phyloP scores from a whole-genome alignment of 2,888 invertebrate species.

The Phaedon cochleariae region DNA sequence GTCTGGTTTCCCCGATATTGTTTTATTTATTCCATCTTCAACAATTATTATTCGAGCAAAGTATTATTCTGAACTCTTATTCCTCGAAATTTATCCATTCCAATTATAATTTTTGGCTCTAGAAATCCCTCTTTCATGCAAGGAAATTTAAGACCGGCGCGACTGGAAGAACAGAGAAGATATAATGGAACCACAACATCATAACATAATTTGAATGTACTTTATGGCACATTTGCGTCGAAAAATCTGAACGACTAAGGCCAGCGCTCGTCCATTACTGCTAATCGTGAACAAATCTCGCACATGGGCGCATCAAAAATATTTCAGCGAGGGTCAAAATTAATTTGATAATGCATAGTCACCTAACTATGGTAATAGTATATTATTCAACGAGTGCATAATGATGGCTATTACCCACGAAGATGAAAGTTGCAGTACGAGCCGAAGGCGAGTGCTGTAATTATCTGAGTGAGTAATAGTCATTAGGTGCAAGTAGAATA shows the following conservation, averaged over 20 bases:
- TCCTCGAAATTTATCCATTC: conserved; percentile 43
- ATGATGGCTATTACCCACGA: too few species aligned
- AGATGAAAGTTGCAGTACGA: too few species aligned
- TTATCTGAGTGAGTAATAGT: too few species aligned
- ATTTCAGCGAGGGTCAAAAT: not conserved
- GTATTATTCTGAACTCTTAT: not conserved
- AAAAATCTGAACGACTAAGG: conserved; percentile 27
- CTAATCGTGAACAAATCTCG: conserved; percentile 30
- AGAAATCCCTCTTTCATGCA: conserved; percentile 45
- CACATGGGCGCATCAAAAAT: conserved; percentile 6
- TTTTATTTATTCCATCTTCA: not conserved
- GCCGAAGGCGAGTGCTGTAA: too few species aligned
- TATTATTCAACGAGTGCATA: too few species aligned
- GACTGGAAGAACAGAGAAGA: conserved; percentile 40
- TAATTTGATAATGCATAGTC: not conserved
- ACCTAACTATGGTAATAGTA: too few species aligned
- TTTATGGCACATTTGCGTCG: conserved; percentile 46
- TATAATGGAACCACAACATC: conserved; percentile 48
- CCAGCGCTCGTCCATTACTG: not conserved
- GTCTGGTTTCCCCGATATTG: too few species aligned
- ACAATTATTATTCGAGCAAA: not conserved
- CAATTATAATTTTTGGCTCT: conserved; percentile 57
- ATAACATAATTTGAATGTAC: conserved; percentile 49
- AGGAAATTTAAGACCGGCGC: conserved; percentile 47
- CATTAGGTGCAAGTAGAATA: too few species aligned